These are phyloP conservation scores for Aldabrachelys gigantea DNA, from an alignment of 2,113 vertebrate genomes.

Conservation along the genomic window DNA sequence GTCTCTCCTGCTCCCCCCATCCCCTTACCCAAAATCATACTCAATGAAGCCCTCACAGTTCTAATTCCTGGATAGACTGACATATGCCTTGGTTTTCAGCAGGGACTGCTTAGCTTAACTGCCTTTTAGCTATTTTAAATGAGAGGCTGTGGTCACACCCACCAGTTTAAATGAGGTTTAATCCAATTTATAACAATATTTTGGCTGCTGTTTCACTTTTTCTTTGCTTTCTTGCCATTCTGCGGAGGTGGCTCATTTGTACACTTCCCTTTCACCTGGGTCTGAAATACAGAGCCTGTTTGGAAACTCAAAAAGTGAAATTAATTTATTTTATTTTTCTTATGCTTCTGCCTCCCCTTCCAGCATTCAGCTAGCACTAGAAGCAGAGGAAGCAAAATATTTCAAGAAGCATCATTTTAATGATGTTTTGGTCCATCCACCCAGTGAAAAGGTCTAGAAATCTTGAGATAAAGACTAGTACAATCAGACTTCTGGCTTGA, in stretches of 20 bases:
- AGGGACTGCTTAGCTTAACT: too few relatives aligned
- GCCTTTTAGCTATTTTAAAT: too few relatives aligned
- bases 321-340: background rate
- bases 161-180: too few relatives aligned
- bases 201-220: background rate
- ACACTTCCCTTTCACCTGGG: background rate
- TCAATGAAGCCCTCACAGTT: background rate
- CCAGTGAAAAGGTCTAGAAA: background rate
- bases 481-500: background rate
- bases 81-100: too few relatives aligned
- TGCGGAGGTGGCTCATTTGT: background rate
- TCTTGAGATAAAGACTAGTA: background rate
- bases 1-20: background rate
- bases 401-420: background rate
- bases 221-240: too few relatives aligned
- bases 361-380: accelerated
- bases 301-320: background rate
- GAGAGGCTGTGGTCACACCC: too few relatives aligned
- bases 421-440: background rate
- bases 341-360: accelerated
- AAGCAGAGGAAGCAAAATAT: background rate
- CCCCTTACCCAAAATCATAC: background rate
- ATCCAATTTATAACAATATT: too few relatives aligned
- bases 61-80: too few relatives aligned
- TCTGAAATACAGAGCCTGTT: background rate